Conservation (phyloP, 1,140 invertebrate genomes). For the Trachymyrmex septentrionalis region DNA sequence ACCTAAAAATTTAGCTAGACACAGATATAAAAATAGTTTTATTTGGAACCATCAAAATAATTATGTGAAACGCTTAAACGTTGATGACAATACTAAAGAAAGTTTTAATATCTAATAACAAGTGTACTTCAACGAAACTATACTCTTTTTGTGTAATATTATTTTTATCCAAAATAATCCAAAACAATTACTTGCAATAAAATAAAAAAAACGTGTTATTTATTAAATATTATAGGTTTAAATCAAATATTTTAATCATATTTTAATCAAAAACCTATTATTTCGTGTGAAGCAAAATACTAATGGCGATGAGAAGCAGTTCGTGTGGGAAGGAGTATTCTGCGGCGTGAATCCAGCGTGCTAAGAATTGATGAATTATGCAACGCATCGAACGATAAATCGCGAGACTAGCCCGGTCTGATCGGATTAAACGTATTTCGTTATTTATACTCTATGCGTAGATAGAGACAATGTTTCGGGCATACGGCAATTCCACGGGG, state of each 20-base stretch:
- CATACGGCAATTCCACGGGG: constrained; percentile 42
- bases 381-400: constrained; percentile 55
- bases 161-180: neutral
- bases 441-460: constrained; percentile 51
- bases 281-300: neutral
- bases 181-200: neutral
- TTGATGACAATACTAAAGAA: too few relatives aligned
- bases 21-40: too few relatives aligned
- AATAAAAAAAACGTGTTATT: neutral
- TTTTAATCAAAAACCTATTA: constrained; percentile 14
- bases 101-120: too few relatives aligned
- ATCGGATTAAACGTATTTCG: constrained; percentile 64
- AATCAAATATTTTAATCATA: too few relatives aligned
- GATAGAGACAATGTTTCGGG: constrained; percentile 41
- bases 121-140: too few relatives aligned
- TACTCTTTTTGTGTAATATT: neutral
- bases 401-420: constrained; percentile 44
- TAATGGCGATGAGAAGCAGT: neutral
- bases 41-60: too few relatives aligned
- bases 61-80: too few relatives aligned
- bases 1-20: too few relatives aligned
- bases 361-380: constrained; percentile 63
- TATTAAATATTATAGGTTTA: neutral
- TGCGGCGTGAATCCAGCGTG: constrained; percentile 42
- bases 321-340: constrained; percentile 29